Evolutionary conservation across 2,113 vertebrate species (phyloP).

Genomic region (Chaetura pelagica): DNA sequence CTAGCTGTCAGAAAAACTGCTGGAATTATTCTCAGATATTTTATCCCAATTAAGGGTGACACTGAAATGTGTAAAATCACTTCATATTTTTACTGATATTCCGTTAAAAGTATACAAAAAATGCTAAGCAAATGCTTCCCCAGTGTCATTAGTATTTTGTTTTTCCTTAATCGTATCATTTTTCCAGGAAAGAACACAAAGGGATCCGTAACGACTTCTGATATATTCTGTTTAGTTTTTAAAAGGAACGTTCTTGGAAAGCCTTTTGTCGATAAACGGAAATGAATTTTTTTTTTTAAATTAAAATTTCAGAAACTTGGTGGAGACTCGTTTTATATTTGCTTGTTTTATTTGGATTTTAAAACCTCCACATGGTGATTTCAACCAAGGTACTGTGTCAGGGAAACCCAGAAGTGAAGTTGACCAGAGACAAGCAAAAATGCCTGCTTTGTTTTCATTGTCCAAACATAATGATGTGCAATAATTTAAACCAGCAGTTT

Average conservation of each 20-base stretch:
- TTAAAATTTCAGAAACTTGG: not conserved
- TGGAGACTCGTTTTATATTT: not conserved
- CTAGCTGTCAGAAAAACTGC: not conserved
- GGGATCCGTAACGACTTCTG: not conserved
- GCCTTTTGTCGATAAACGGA: not conserved
- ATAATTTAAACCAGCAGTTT: conserved; percentile 64
- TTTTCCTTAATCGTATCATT: not conserved
- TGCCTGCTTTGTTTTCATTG: conserved; percentile 61
- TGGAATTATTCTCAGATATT: not conserved
- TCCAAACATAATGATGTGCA: conserved; percentile 50
- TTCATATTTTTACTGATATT: not conserved
- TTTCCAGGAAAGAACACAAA: not conserved
- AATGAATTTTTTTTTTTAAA: not conserved
- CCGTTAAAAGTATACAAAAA: not conserved
- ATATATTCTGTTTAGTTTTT: not conserved
- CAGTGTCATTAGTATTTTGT: not conserved
- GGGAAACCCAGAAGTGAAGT: conserved; percentile 47
- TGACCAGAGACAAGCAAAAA: conserved; percentile 63
- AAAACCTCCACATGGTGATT: conserved; percentile 30
- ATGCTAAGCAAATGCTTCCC: not conserved
- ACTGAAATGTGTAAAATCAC: not conserved
- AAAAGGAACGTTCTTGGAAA: not conserved
- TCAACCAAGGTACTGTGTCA: not conserved
- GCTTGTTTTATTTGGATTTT: conserved; percentile 41
- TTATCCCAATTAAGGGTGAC: not conserved